Evolutionary conservation across 2,113 vertebrate species (phyloP).

Genomic region (zebrafish (Danio rerio)): GRCz12tu NC_133180.1:17321501-17322000

Average conservation of each 20-base stretch:
- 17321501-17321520: no score
- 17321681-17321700: no score
- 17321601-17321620: no score
- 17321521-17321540: no score
- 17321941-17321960: slow-evolving; percentile 9
- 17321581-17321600: no score
- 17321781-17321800: not conserved
- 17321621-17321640: no score
- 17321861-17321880: not conserved
- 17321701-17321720: no score
- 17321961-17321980: not conserved
- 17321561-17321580: no score
- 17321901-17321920: slow-evolving; percentile 20
- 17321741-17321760: not conserved
- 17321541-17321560: no score
- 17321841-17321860: not conserved
- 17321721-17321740: not conserved
- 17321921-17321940: not conserved
- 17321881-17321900: not conserved
- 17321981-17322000: not conserved
- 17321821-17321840: not conserved
- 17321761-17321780: not conserved
- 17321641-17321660: not conserved
- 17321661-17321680: not conserved
- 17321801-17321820: not conserved